phyloP scores from a whole-genome alignment of 2,113 vertebrate species.

The Hemichromis elongatus region DNA sequence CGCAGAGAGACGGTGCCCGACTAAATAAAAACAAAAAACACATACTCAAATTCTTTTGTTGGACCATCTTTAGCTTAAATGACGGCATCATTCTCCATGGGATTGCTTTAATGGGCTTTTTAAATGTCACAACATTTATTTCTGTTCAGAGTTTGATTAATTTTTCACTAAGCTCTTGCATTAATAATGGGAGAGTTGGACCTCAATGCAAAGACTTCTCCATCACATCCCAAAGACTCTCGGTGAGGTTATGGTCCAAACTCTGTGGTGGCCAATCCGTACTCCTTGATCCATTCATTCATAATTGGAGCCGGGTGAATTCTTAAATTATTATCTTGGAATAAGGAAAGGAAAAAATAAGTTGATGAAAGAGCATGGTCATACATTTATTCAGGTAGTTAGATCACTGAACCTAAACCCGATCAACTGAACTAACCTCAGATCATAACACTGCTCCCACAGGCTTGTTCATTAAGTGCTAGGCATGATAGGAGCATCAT shows the following conservation, averaged over 20 bases:
- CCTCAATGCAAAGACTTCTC: background rate
- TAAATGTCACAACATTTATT: background rate
- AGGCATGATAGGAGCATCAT: background rate
- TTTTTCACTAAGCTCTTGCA: background rate
- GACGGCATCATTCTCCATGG: background rate
- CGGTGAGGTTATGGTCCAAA: background rate
- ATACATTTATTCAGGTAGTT: background rate
- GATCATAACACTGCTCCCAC: background rate
- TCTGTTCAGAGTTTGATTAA: background rate
- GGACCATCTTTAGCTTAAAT: background rate
- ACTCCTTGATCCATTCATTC: background rate
- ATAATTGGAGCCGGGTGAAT: background rate
- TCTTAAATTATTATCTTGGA: background rate
- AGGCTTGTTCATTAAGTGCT: background rate
- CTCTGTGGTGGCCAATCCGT: background rate
- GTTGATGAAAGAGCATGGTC: background rate
- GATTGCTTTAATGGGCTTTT: background rate
- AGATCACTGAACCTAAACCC: background rate
- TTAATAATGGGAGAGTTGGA: background rate
- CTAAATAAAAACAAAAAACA: background rate
- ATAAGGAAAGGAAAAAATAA: background rate
- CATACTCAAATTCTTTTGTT: background rate
- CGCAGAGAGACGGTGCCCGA: fast-evolving
- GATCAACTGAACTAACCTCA: background rate
- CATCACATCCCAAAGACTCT: background rate